Conservation (phyloP, 2,113 vertebrate genomes). For the Uropsilus gracilis region DNA sequence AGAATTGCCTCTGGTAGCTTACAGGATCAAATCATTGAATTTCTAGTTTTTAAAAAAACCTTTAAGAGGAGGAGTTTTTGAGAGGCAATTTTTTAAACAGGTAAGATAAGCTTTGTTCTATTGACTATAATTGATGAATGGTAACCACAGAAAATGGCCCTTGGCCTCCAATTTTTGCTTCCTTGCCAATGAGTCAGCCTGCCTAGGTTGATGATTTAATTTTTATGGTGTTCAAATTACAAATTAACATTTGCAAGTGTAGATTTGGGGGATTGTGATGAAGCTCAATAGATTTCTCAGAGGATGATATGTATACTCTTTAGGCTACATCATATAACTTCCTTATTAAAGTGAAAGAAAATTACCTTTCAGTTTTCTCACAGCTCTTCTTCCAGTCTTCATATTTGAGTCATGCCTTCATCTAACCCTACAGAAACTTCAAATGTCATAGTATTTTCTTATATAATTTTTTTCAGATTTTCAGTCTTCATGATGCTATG, state of each 20-base stretch:
- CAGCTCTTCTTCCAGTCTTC: not conserved
- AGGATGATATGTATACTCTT: not conserved
- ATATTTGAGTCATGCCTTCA: not conserved
- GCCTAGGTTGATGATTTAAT: slow-evolving; percentile 53
- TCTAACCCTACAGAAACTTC: not conserved
- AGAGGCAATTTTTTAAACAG: slow-evolving; percentile 4
- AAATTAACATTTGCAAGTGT: slow-evolving; percentile 55
- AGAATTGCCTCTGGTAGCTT: not conserved
- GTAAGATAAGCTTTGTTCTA: slow-evolving; percentile 46
- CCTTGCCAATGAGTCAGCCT: slow-evolving; percentile 32
- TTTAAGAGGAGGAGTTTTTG: not conserved
- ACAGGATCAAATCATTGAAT: not conserved
- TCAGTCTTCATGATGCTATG: not conserved
- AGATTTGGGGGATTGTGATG: slow-evolving; percentile 7
- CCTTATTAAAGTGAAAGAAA: slow-evolving; percentile 52
- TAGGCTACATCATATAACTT: slow-evolving; percentile 40
- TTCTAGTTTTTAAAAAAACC: too few species aligned
- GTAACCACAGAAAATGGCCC: slow-evolving; percentile 57
- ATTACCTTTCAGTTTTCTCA: slow-evolving; percentile 37
- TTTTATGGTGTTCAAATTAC: slow-evolving; percentile 68
- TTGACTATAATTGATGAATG: slow-evolving; percentile 51
- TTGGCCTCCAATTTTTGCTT: slow-evolving; percentile 30
- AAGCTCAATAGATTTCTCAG: slow-evolving; percentile 26
- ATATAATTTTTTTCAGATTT: not conserved
- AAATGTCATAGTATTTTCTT: not conserved